Evolutionary conservation across 53 echinoderm and acorn worm genomes (phyloP), one percentile per base, ranked within the genome.

Genomic region (Patiria pectinifera): DNA sequence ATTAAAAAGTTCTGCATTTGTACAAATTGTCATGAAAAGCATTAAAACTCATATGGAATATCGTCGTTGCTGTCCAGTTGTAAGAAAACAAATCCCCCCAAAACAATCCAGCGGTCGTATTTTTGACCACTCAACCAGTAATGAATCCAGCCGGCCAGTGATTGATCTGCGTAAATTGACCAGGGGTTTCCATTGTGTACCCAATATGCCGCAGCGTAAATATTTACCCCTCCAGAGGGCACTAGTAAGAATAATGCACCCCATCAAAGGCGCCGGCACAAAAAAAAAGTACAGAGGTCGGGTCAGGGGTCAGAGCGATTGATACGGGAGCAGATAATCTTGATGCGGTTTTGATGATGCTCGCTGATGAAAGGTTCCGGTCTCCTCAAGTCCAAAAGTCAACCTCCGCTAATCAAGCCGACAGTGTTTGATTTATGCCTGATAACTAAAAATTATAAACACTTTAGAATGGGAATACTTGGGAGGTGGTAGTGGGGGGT

Each of bases 351-450:
- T 88, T 78, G 88, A 61, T 61, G 88, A 77, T 76, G 11, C 62
- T 6, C 3, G 44, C 8, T 45, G 89, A 86, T 87, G 87, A 87
- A 87, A 90, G 90, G 26, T 80, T 69, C 69, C 80, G 69, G 79
- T 66, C 69, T 90, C 62, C 4, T 43, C 22, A 59, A 90, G 90
- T 90, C 90, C 90, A 81, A 90, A 90, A 90, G 90, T 90, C 90
- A 81, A 48, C 10, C 80, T 48, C 66, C 66, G 26, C 86, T 75
- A 26, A 12, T 48, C 75, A n/a, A 71, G 23, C 88, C 13, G n/a
- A 13, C 61, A 25, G 10, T 76, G 78, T 78, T 44, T 45, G 77
- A 62, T 35, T 78, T 78, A 88, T 77, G 60, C 58, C 76, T 76
- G 43, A 76, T 53, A 26, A 53, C 61, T 59, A 78, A 19, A 86